A percentile compares a stretch with the other conserved stretches of the same genome.
Evolutionary conservation across 1,140 invertebrate genomes (phyloP).

Genomic region (Trichoplusia ni): DNA sequence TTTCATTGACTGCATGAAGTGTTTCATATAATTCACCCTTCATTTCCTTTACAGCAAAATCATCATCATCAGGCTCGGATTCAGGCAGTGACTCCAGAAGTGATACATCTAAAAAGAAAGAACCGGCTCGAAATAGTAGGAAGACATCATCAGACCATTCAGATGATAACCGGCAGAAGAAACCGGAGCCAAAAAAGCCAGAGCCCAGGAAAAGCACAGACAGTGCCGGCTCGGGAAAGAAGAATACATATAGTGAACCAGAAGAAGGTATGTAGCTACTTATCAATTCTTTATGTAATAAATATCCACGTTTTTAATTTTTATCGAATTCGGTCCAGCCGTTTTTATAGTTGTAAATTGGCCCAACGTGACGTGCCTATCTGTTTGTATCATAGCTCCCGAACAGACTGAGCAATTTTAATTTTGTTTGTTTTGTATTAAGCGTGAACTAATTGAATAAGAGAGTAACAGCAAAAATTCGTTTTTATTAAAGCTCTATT

Average conservation of each 20-base stretch:
- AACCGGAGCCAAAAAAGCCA: constrained; percentile 73
- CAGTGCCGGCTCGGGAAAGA: constrained; percentile 73
- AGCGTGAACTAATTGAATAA: no score
- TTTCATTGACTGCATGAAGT: no score
- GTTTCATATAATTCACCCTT: constrained; percentile 77
- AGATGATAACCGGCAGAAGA: constrained; percentile 59
- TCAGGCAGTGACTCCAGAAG: constrained; percentile 69
- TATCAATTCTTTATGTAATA: neutral
- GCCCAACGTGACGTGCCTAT: no score
- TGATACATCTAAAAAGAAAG: constrained; percentile 63
- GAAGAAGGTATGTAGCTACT: constrained; percentile 83
- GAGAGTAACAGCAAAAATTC: no score
- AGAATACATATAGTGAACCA: constrained; percentile 86
- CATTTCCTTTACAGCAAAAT: constrained; percentile 68
- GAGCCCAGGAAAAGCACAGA: constrained; percentile 60
- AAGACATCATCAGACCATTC: constrained; percentile 70
- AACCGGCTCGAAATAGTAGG: constrained; percentile 52
- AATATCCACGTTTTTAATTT: neutral
- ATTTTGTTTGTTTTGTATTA: no score
- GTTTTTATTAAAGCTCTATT: no score
- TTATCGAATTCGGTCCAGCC: no score
- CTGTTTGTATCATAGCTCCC: no score
- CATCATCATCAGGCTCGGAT: constrained; percentile 81
- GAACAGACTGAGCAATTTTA: no score
- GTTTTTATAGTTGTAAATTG: no score